These are phyloP conservation scores for Rhimphoctona megacephalus DNA, from an alignment of 2,888 invertebrate species.

Conservation along the genomic window DNA sequence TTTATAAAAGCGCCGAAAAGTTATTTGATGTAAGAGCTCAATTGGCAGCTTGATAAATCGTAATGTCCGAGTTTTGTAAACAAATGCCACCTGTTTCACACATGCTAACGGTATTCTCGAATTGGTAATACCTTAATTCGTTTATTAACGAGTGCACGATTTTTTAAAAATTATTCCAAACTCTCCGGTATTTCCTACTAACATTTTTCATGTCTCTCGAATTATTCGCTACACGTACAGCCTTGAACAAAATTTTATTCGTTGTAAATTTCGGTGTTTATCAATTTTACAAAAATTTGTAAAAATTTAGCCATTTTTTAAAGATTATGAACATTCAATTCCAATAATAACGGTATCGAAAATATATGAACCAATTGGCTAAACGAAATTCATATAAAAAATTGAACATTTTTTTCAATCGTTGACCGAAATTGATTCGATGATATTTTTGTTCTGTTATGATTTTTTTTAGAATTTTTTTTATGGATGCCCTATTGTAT, in stretches of 20 bases:
- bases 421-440: background rate
- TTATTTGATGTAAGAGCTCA: conserved; percentile 23
- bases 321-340: background rate
- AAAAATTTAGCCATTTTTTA: background rate
- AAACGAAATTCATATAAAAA: background rate
- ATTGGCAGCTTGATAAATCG: conserved; percentile 20
- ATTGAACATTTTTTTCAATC: background rate
- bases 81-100: conserved; percentile 5
- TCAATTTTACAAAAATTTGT: background rate
- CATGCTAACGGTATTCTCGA: background rate
- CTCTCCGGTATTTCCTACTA: background rate
- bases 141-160: background rate
- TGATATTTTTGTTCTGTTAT: background rate
- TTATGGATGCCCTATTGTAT: background rate
- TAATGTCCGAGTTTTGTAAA: background rate
- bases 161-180: background rate
- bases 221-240: background rate
- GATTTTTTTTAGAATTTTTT: background rate
- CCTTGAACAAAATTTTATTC: background rate
- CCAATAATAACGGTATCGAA: no score
- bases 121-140: background rate
- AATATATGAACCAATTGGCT: no score
- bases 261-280: background rate
- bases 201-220: background rate
- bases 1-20: conserved; percentile 13